Evolutionary conservation across 2,888 invertebrate species (phyloP).

Genomic region (Epistrophella euchroma): DNA sequence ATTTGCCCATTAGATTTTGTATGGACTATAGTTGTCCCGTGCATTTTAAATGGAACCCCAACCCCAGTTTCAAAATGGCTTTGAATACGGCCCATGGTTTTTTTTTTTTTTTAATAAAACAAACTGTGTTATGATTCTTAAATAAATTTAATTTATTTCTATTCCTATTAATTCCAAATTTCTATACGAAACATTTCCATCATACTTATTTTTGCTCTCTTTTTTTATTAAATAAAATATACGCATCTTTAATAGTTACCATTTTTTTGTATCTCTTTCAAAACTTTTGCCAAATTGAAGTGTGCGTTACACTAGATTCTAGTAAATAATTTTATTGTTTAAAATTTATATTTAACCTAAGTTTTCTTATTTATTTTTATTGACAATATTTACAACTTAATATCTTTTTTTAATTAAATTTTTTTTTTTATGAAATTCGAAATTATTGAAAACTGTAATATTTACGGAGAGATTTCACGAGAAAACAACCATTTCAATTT

Average conservation of each 20-base stretch:
- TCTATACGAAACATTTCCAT: slow-evolving; percentile 64
- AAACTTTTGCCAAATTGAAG: slow-evolving; percentile 32
- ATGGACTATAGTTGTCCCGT: too few relatives aligned
- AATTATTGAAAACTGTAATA: slow-evolving; percentile 28
- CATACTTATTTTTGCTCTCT: slow-evolving; percentile 12
- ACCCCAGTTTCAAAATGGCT: too few relatives aligned
- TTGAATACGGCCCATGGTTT: too few relatives aligned
- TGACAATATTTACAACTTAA: slow-evolving; percentile 60
- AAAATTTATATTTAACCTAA: slow-evolving; percentile 35
- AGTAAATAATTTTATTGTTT: slow-evolving; percentile 37
- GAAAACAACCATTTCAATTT: slow-evolving; percentile 69
- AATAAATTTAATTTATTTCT: slow-evolving; percentile 70
- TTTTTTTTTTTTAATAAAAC: slow-evolving; percentile 12
- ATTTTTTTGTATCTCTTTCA: background rate
- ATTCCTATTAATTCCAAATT: slow-evolving; percentile 68
- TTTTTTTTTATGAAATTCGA: slow-evolving; percentile 9
- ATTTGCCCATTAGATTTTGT: too few relatives aligned
- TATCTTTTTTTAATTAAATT: background rate
- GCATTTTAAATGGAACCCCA: too few relatives aligned
- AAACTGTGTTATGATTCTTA: slow-evolving; percentile 29
- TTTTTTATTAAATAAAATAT: slow-evolving; percentile 29
- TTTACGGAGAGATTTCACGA: slow-evolving; percentile 25
- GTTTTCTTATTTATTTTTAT: slow-evolving; percentile 29
- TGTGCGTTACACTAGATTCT: slow-evolving; percentile 68
- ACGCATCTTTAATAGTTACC: slow-evolving; percentile 12